Conservation (phyloP, 2,888 invertebrate species). For the Ectemnius cavifrons region DNA sequence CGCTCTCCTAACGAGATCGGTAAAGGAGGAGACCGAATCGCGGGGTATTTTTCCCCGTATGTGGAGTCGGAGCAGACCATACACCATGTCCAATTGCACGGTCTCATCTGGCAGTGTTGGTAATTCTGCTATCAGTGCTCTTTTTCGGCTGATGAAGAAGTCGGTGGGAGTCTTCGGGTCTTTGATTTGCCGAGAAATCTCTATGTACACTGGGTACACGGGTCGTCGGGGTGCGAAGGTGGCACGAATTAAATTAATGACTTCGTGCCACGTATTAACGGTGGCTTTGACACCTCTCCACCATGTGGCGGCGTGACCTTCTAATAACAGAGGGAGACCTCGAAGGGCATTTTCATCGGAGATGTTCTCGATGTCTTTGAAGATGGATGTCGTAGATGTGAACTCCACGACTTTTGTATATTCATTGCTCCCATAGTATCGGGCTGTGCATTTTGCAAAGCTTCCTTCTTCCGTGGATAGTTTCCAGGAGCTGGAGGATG, state of each 20-base stretch:
- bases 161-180: neutral
- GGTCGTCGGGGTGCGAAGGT: conserved; percentile 7
- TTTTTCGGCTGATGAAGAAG: neutral
- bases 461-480: no score
- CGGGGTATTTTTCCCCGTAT: no score
- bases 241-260: neutral
- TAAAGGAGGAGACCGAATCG: no score
- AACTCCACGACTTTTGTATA: no score
- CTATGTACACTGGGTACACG: neutral
- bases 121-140: neutral
- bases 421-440: no score
- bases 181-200: neutral
- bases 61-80: no score
- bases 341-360: conserved; percentile 1
- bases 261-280: neutral
- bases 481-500: no score
- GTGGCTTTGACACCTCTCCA: conserved; percentile 8
- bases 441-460: no score
- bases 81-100: no score
- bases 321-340: neutral
- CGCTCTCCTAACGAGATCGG: no score
- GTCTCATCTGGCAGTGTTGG: no score
- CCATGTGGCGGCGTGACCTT: conserved; percentile 8
- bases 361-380: neutral
- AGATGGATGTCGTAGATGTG: neutral